These are phyloP conservation scores for Gallinago solitaria DNA, from an alignment of 2,797 vertebrate species.

Conservation along the genomic window DNA sequence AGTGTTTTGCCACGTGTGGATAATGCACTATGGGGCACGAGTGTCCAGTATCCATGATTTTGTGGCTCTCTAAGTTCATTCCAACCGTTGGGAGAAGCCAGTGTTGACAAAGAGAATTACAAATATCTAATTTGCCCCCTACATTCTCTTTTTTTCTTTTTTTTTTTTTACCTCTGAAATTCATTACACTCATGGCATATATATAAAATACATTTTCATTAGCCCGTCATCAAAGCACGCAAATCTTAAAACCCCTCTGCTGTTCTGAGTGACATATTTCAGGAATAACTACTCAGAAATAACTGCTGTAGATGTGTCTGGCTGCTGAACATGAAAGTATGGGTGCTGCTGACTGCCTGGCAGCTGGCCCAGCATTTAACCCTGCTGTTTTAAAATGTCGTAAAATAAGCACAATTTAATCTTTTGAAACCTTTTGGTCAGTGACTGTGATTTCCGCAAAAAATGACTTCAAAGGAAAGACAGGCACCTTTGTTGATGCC, in stretches of 20 bases:
- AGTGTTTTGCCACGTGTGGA: neutral
- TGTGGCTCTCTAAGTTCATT: neutral
- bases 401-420: conserved; percentile 82
- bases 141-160: neutral
- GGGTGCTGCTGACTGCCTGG: conserved; percentile 70
- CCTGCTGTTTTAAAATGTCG: conserved; percentile 77
- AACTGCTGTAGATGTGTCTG: conserved; percentile 67
- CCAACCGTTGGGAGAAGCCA: neutral
- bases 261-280: conserved; percentile 63
- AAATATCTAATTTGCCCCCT: neutral
- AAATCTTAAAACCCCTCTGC: conserved; percentile 48
- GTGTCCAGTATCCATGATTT: neutral
- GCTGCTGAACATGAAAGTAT: conserved; percentile 78
- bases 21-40: neutral
- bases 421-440: conserved; percentile 79
- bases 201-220: conserved; percentile 56
- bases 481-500: conserved; percentile 71
- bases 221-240: conserved; percentile 33
- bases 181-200: neutral
- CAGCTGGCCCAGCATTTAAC: conserved; percentile 77
- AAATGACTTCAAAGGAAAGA: conserved; percentile 79
- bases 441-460: conserved; percentile 77
- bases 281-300: conserved; percentile 66
- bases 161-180: conserved; percentile 20
- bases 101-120: conserved; percentile 34